Evolutionary conservation across 2,888 invertebrate genomes (phyloP), one percentile per base, ranked within the genome.

Genomic region (Zaprionus obscuricornis): DNA sequence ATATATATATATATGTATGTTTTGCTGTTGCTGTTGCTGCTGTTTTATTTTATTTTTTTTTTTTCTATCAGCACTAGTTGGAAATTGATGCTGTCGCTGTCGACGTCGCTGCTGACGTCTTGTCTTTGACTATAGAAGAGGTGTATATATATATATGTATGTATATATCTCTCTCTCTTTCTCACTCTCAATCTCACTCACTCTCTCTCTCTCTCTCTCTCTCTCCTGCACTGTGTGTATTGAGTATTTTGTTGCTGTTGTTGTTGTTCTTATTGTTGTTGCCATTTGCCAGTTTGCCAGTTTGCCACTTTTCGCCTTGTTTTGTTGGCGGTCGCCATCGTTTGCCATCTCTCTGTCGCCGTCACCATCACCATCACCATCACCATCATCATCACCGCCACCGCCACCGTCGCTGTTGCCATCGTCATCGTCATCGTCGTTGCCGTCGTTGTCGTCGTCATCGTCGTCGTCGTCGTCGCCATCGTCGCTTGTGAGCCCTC

Each of bases 11-110:
- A n/a, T 31, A 7, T 66, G 14, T 52, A 0, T 40, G 8, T 42
- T n/a, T 49, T 5, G 26, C 34, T 37, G 29, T 24, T 14, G 49
- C 34, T 60, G 26, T 50, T 5, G 26, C 34, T 37, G 29, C 22
- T 14, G 49, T 33, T 60, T 20, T 50, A 29, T 33, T 14, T 33
- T 26, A 47, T 18, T 43, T 45, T 22, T 29, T 34, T 22, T 65
- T 24, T 59, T 66, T 62, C 55, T 42, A 58, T 45, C 68, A 67
- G 65, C 58, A 54, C 65, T 40, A 64, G 40, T 68, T 69, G 67
- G 52, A 64, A 64, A 69, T 65, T 68, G 67, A 68, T 68, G 67
- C 67, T 68, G 67, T 64, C 64, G 64, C 55, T 13, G 63, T 26
- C 7, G 50, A 27, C 67, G 66, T 49, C 66, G 66, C 27, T 45